Conservation (phyloP, 2,113 vertebrate species). For the Climacteris rufus region DNA sequence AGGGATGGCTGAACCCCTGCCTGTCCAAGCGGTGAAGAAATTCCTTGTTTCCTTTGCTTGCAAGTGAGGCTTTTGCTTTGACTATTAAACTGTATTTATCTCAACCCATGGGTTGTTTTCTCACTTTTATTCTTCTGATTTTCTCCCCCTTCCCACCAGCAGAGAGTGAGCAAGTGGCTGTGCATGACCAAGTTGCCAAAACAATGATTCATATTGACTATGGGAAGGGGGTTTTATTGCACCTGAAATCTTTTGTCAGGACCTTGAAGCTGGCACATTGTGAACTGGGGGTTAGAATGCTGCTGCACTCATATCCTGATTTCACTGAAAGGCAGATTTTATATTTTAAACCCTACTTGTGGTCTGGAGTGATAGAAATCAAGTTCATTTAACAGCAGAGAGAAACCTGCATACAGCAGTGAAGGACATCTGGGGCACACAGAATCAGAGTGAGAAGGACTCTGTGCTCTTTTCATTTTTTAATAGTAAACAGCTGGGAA, state of each 20-base stretch:
- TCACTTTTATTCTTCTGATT: background rate
- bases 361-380: background rate
- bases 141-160: background rate
- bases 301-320: background rate
- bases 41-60: background rate
- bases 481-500: background rate
- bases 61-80: background rate
- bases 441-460: background rate
- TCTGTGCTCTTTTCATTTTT: background rate
- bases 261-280: background rate
- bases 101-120: rapidly evolving
- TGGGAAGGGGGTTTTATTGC: background rate
- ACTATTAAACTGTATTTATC: too few species aligned
- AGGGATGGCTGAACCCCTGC: background rate
- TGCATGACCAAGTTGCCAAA: background rate
- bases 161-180: background rate
- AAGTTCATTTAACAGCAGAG: background rate
- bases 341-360: background rate
- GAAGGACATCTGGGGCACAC: background rate
- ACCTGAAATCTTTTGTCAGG: background rate
- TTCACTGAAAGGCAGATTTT: background rate
- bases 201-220: background rate
- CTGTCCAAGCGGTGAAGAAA: background rate
- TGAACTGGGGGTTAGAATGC: background rate
- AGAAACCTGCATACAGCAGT: background rate